Base-by-base conservation (phyloP, 2,113 vertebrate species). In the Chionis minor region DNA sequence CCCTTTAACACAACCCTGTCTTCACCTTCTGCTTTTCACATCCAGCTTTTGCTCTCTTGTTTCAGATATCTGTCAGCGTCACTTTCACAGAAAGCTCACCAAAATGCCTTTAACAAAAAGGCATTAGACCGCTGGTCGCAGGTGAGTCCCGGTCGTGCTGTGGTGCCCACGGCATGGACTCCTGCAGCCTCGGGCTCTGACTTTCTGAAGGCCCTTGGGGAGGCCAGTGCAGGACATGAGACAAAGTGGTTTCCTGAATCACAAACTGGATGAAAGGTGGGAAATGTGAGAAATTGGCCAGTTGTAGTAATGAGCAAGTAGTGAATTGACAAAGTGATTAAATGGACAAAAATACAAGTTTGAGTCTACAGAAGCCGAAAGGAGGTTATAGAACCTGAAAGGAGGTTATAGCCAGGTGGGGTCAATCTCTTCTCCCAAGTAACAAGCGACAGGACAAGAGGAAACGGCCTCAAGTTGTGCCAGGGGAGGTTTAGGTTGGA, bases 131-230 rank as follows among this genome's bases (percentile, higher is more conserved):
- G 21, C 2, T 26, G 38, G 51, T 28, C 51, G 5, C 21, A 9
- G 12, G 9, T 45, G 4, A 22, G 42, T 45, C 32, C 54, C 1
- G 4, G 44, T 49, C 65, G n/a, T 3, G 3, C 52, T 38, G 49
- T 12, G 1, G 0, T 12, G 38, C 19, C 78, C n/a, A 2, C 0
- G 2, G 40, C n/a, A 11, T 10, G 28, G 10, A 4, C 28, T 42
- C 42, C 26, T 52, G 24, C 30, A 18, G 73, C 67, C 40, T 12
- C 2, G 0, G 3, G 22, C 54, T n/a, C n/a, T 33, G 58, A 30
- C 55, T 49, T 32, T 9, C 58, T 45, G n/a, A 45, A 56, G 88
- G 47, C 30, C 59, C 45, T 70, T 14, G 22, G 32, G 38, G 4
- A 56, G 13, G 52, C 19, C 9, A 0, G 9, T 45, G 59, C 45